phyloP scores from a whole-genome alignment of 2,888 invertebrate genomes.

The Orchesellides sinensis region DNA sequence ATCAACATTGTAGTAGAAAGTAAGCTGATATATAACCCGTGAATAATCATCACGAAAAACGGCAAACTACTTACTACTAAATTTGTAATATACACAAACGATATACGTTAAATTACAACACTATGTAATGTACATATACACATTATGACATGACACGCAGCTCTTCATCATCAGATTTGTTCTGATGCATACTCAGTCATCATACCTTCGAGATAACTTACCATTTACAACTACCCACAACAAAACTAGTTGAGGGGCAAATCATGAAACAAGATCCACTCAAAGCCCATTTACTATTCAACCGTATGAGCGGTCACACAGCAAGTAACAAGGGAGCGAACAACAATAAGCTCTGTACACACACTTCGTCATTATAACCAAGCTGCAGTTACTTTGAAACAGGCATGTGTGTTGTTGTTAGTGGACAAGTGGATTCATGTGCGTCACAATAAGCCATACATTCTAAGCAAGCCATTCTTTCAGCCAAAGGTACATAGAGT shows the following conservation, averaged over 20 bases:
- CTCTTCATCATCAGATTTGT: not conserved
- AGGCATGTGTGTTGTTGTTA: conserved; percentile 21
- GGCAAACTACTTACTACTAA: too few species aligned
- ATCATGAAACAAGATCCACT: conserved; percentile 38
- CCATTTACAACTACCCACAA: too few species aligned
- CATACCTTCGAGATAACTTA: too few species aligned
- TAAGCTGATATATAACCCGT: too few species aligned
- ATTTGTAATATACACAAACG: too few species aligned
- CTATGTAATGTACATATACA: too few species aligned
- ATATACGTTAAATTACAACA: too few species aligned
- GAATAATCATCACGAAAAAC: not conserved
- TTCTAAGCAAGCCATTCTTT: not conserved
- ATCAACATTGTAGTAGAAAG: too few species aligned
- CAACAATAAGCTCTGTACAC: conserved; percentile 1
- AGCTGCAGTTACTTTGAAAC: not conserved
- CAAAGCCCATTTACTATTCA: conserved; percentile 52
- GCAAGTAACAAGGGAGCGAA: conserved; percentile 39
- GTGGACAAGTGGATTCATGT: conserved; percentile 32
- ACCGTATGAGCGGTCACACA: conserved; percentile 64
- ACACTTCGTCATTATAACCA: not conserved
- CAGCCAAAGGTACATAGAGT: not conserved
- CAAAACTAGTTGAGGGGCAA: conserved; percentile 43
- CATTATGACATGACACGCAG: not conserved
- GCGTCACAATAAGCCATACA: conserved; percentile 47
- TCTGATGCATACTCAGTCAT: too few species aligned